Conservation (phyloP, 2,113 vertebrate species). For the Butorides virescens region DNA sequence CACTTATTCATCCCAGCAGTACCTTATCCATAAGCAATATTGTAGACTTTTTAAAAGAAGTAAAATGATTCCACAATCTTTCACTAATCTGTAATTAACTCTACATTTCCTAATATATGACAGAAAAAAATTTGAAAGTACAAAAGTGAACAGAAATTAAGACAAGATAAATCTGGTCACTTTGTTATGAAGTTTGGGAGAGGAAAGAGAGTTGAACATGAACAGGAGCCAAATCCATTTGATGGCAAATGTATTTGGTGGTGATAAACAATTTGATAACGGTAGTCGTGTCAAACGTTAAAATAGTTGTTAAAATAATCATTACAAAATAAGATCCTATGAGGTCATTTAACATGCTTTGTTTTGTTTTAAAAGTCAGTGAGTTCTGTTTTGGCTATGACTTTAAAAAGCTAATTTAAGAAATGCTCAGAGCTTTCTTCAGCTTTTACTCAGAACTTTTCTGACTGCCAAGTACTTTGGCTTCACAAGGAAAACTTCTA, state of each 20-base stretch:
- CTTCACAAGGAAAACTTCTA: not conserved
- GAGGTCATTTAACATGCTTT: not conserved
- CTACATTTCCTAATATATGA: not conserved
- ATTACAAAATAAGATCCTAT: not conserved
- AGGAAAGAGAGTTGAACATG: not conserved
- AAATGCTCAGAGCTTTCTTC: not conserved
- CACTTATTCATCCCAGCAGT: not conserved
- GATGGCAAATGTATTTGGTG: not conserved
- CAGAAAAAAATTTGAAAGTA: not conserved
- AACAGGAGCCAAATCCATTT: not conserved
- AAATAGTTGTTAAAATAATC: not conserved
- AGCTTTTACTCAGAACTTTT: not conserved
- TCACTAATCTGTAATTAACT: not conserved
- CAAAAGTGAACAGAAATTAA: not conserved
- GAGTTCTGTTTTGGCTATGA: not conserved
- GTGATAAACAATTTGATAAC: not conserved
- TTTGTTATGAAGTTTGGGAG: not conserved
- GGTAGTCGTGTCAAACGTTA: not conserved
- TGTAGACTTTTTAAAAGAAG: not conserved
- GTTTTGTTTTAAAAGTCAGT: not conserved
- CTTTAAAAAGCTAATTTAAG: not conserved
- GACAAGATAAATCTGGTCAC: not conserved
- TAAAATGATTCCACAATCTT: not conserved
- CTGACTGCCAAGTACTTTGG: conserved; percentile 8
- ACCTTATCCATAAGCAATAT: not conserved